A percentile compares a stretch with the other conserved stretches of the same genome.
Conservation (phyloP, 2,113 vertebrate species). For the Anseranas semipalmata region DNA sequence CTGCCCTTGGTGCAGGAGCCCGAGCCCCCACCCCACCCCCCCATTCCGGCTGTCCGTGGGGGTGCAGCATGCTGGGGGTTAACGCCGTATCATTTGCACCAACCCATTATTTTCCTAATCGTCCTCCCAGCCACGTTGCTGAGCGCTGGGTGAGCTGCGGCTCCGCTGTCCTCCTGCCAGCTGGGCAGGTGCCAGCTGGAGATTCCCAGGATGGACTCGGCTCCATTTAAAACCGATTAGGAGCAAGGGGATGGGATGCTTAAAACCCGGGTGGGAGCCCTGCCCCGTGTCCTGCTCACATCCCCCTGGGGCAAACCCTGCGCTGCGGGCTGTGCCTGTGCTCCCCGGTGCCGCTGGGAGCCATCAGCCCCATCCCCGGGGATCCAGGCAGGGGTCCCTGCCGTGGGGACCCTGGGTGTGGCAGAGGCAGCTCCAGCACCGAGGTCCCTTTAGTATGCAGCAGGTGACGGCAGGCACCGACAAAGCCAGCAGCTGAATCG, state of each 20-base stretch:
- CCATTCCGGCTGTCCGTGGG: no score
- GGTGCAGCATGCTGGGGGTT: fast-evolving
- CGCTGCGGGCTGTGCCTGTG: no score
- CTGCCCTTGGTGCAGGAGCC: not conserved
- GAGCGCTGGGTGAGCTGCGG: not conserved
- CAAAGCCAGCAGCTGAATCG: not conserved
- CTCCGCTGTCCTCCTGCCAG: not conserved
- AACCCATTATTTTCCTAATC: not conserved
- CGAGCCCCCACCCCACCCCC: not conserved
- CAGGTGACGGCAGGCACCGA: not conserved
- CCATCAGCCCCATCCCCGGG: fast-evolving
- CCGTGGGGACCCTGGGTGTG: fast-evolving
- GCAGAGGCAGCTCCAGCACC: not conserved
- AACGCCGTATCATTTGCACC: fast-evolving
- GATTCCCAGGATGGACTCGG: not conserved
- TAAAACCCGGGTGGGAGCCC: not conserved
- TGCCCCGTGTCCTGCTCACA: not conserved
- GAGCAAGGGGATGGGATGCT: not conserved
- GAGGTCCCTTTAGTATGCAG: not conserved
- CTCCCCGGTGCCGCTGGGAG: no score
- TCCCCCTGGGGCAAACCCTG: not conserved
- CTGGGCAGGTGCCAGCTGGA: not conserved
- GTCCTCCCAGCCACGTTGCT: not conserved
- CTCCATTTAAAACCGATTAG: not conserved
- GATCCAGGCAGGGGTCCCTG: not conserved